Percentiles rank a stretch among this genome's conserved stretches.
These are phyloP conservation scores for Plodia interpunctella DNA, from an alignment of 1,140 invertebrate genomes.

Conservation along the genomic window DNA sequence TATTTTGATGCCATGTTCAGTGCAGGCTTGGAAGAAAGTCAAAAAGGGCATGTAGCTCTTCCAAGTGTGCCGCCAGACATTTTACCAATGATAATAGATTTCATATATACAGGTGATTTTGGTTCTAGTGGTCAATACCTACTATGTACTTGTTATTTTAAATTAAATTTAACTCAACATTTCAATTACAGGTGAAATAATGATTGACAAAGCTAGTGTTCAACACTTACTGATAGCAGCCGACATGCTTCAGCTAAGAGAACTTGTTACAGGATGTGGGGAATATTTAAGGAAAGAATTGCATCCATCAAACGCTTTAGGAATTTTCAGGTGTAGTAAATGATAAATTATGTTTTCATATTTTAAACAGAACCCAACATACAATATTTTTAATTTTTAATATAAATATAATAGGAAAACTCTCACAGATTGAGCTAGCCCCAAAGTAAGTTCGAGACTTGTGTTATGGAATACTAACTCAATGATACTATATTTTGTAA, in stretches of 20 bases:
- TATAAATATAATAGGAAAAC: too few relatives aligned
- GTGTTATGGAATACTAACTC: too few relatives aligned
- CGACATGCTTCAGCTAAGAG: slow-evolving; percentile 93
- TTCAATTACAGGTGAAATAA: slow-evolving; percentile 58
- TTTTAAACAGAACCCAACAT: not conserved
- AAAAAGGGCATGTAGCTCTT: slow-evolving; percentile 86
- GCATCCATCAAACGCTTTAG: slow-evolving; percentile 93
- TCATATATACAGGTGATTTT: slow-evolving; percentile 90
- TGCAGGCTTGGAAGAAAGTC: slow-evolving; percentile 86
- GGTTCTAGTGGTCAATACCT: too few relatives aligned
- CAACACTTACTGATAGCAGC: slow-evolving; percentile 93
- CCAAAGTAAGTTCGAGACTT: too few relatives aligned
- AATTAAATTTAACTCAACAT: not conserved
- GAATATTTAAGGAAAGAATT: slow-evolving; percentile 93
- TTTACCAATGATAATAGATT: slow-evolving; percentile 87
- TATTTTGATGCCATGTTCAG: slow-evolving; percentile 98
- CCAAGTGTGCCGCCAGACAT: slow-evolving; percentile 86
- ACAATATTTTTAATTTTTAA: too few relatives aligned
- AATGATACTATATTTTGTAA: too few relatives aligned
- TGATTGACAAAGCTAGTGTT: slow-evolving; percentile 85
- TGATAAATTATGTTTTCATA: not conserved
- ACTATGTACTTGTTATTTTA: not conserved
- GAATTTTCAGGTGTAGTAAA: slow-evolving; percentile 84
- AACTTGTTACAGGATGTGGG: slow-evolving; percentile 92
- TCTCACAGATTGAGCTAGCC: too few relatives aligned